phyloP scores from a whole-genome alignment of 1,140 invertebrate genomes.

The Bemisia tabaci region DNA sequence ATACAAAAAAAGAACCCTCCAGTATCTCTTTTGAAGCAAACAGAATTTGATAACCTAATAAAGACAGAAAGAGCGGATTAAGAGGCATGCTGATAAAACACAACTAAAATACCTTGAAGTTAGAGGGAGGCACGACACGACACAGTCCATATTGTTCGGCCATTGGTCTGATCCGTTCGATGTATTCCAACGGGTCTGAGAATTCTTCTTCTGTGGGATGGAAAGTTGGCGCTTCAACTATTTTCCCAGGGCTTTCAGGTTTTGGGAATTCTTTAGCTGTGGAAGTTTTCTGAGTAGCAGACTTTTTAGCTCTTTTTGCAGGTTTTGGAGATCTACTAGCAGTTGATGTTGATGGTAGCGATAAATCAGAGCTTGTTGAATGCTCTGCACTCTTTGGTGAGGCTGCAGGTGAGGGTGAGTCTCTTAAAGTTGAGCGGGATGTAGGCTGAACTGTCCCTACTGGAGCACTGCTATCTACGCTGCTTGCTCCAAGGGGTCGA shows the following conservation, averaged over 20 bases:
- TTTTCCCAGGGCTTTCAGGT: conserved; percentile 35
- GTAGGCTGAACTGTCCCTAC: conserved; percentile 42
- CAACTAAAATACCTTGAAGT: conserved; percentile 63
- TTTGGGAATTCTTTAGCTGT: conserved; percentile 16
- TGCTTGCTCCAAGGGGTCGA: conserved; percentile 15
- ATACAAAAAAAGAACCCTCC: too few relatives aligned
- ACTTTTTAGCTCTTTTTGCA: conserved; percentile 13
- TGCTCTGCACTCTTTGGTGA: neutral
- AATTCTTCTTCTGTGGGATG: conserved; percentile 74
- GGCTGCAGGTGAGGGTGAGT: conserved; percentile 8
- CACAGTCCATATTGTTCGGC: conserved; percentile 79
- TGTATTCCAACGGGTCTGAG: conserved; percentile 78
- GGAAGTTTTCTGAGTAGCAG: neutral
- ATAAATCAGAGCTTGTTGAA: neutral
- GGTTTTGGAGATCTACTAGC: conserved; percentile 10
- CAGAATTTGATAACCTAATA: too few relatives aligned
- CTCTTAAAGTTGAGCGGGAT: conserved; percentile 26
- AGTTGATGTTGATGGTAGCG: conserved; percentile 17
- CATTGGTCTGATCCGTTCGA: conserved; percentile 62
- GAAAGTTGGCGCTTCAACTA: conserved; percentile 71
- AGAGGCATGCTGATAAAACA: too few relatives aligned
- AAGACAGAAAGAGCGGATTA: too few relatives aligned
- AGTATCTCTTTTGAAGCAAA: too few relatives aligned
- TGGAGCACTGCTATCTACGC: neutral
- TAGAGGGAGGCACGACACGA: conserved; percentile 71